These are phyloP conservation scores for Colostygia pectinataria DNA, from an alignment of 2,888 invertebrate species.

Conservation along the genomic window DNA sequence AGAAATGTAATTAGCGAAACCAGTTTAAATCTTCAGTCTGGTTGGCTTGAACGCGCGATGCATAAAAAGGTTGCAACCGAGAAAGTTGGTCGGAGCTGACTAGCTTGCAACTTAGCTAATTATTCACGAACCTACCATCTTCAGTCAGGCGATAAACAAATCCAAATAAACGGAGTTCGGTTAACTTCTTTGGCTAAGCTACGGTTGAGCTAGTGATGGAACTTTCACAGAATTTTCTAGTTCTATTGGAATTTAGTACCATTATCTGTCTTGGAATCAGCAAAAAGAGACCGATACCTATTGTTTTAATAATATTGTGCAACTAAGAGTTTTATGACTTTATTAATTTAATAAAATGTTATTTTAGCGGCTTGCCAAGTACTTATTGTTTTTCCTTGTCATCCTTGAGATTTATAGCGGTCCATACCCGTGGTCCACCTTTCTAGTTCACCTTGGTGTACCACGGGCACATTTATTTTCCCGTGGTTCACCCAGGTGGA, in stretches of 20 bases:
- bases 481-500: too few species aligned
- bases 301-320: too few species aligned
- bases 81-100: slow-evolving; percentile 28
- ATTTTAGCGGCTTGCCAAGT: too few species aligned
- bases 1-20: slow-evolving; percentile 44
- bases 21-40: slow-evolving; percentile 35
- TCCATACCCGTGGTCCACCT: too few species aligned
- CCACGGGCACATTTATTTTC: too few species aligned
- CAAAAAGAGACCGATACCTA: too few species aligned
- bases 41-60: slow-evolving; percentile 41
- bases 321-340: too few species aligned
- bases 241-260: background rate
- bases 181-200: slow-evolving; percentile 18
- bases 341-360: too few species aligned
- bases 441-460: too few species aligned
- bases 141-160: slow-evolving; percentile 33
- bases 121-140: slow-evolving; percentile 41
- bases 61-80: slow-evolving; percentile 42
- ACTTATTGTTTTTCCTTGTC: too few species aligned
- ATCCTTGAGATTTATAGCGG: too few species aligned
- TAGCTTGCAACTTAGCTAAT: slow-evolving; percentile 43
- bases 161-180: slow-evolving; percentile 27
- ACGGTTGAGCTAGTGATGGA: background rate
- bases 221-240: background rate
- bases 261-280: background rate